These are phyloP conservation scores for Halcyon badia DNA, from an alignment of 2,797 vertebrate species.

Conservation along the genomic window DNA sequence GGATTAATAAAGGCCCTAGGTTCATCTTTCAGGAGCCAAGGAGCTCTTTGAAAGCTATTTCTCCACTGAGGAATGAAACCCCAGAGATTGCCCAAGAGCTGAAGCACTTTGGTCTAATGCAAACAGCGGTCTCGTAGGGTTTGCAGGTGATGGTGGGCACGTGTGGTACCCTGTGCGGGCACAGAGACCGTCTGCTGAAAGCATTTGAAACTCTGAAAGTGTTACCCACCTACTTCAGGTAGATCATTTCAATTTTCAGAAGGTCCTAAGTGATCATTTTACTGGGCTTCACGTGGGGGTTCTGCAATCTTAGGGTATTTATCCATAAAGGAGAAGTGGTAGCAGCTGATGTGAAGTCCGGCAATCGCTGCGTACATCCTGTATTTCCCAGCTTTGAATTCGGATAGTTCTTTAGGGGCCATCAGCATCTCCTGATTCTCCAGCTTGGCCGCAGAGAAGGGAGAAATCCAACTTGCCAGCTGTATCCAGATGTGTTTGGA, in stretches of 20 bases:
- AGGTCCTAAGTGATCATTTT: background rate
- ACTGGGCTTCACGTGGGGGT: fast-evolving
- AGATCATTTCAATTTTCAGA: background rate
- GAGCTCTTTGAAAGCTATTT: background rate
- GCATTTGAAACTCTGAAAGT: background rate
- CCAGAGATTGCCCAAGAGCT: background rate
- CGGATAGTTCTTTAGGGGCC: background rate
- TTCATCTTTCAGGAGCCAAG: background rate
- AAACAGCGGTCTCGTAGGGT: background rate
- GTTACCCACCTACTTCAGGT: background rate
- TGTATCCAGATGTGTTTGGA: background rate
- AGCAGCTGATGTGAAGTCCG: background rate
- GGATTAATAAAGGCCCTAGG: background rate
- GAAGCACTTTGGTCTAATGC: background rate
- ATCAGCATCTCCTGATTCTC: background rate
- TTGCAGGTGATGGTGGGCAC: background rate
- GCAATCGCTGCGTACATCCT: background rate
- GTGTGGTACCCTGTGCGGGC: background rate
- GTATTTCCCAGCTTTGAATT: background rate
- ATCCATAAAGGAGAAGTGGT: background rate
- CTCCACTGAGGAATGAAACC: slow-evolving; percentile 9
- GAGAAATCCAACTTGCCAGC: background rate
- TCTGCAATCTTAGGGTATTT: background rate
- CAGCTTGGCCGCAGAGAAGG: background rate
- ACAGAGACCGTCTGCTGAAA: fast-evolving